These are phyloP conservation scores for Sternotherus odoratus DNA, from an alignment of 2,797 vertebrate genomes.

Conservation along the genomic window DNA sequence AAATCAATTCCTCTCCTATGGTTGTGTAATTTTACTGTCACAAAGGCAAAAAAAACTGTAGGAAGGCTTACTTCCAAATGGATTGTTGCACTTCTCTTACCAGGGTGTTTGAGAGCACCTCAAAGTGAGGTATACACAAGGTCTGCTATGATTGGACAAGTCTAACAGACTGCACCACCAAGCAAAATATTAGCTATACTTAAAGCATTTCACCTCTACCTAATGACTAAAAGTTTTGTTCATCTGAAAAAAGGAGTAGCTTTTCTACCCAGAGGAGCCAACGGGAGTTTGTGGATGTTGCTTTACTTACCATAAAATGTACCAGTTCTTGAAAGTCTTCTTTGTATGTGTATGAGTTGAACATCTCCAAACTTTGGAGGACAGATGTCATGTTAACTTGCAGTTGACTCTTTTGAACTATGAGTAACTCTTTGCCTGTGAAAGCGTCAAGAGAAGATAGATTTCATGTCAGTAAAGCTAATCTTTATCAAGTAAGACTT, in stretches of 20 bases:
- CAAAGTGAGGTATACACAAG: not conserved
- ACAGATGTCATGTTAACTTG: not conserved
- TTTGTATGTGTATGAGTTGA: not conserved
- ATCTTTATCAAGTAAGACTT: not conserved
- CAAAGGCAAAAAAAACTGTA: not conserved
- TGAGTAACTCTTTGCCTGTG: not conserved
- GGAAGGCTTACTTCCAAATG: not conserved
- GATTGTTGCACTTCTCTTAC: not conserved
- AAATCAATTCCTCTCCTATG: not conserved
- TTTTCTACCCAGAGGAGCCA: not conserved
- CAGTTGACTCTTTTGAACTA: not conserved
- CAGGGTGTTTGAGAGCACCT: not conserved
- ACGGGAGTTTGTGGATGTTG: not conserved
- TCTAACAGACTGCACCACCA: not conserved
- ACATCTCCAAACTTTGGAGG: not conserved
- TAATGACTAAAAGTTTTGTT: not conserved
- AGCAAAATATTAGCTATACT: not conserved
- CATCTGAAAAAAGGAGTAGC: not conserved
- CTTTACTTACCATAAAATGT: not conserved
- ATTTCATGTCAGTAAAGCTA: not conserved
- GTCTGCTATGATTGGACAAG: accelerated
- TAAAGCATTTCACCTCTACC: not conserved
- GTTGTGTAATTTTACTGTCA: not conserved
- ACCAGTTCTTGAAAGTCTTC: not conserved
- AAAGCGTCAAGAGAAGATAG: not conserved